These are phyloP conservation scores for Istiophorus platypterus DNA, from an alignment of 2,113 vertebrate genomes.

Conservation along the genomic window DNA sequence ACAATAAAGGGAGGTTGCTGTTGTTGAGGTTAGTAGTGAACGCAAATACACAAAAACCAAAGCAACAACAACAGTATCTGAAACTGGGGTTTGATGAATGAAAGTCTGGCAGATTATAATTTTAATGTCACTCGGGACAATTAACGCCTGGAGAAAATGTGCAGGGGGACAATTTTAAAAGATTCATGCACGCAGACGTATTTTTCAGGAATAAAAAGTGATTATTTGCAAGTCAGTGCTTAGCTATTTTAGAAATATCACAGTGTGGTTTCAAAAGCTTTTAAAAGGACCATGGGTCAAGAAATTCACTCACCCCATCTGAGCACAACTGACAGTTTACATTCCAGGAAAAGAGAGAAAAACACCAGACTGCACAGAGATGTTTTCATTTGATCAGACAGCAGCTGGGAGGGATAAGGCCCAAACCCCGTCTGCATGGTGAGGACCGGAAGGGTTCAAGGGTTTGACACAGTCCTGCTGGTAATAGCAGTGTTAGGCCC, in stretches of 20 bases:
- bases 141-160: neutral
- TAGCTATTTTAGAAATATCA: constrained; percentile 16
- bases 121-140: too few species aligned
- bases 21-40: too few species aligned
- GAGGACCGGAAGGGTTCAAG: neutral
- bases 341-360: constrained; percentile 32
- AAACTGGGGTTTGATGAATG: too few species aligned
- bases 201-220: constrained; percentile 4
- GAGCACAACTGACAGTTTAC: constrained; percentile 1
- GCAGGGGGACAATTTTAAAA: neutral
- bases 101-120: too few species aligned
- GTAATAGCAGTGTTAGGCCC: neutral
- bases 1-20: too few species aligned
- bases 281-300: neutral
- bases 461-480: neutral
- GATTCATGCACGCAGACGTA: neutral
- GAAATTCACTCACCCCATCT: neutral
- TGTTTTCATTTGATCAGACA: constrained; percentile 52
- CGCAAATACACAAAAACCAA: too few species aligned
- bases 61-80: too few species aligned
- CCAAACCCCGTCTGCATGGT: constrained; percentile 11
- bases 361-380: neutral
- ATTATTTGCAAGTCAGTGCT: constrained; percentile 3
- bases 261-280: neutral
- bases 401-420: constrained; percentile 32